A percentile compares a stretch with the other conserved stretches of the same genome.
These are phyloP conservation scores for Brachionus asplanchnoidis DNA, from an alignment of 1,140 invertebrate genomes.

Conservation along the genomic window DNA sequence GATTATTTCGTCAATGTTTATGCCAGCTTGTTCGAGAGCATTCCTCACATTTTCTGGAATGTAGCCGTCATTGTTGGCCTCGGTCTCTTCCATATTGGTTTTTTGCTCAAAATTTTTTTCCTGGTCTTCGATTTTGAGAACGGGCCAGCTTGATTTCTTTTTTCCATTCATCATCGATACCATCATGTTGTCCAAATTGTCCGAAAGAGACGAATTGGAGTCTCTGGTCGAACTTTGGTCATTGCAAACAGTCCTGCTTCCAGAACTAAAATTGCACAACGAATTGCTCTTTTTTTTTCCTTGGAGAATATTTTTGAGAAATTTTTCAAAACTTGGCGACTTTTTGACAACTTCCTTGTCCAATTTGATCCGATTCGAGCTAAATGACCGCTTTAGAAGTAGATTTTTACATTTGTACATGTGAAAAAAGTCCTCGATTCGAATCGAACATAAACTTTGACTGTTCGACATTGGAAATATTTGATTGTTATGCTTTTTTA, in stretches of 20 bases:
- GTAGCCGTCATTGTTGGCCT: neutral
- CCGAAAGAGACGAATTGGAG: neutral
- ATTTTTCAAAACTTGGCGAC: constrained; percentile 28
- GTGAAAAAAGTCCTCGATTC: neutral
- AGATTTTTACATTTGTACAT: constrained; percentile 19
- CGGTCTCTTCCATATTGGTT: neutral
- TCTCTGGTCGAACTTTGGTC: neutral
- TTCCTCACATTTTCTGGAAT: constrained; percentile 34
- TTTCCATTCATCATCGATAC: neutral
- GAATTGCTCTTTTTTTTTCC: constrained; percentile 22
- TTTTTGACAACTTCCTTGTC: constrained; percentile 14
- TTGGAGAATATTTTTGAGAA: constrained; percentile 29
- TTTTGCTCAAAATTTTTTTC: neutral
- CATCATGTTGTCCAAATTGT: constrained; percentile 27
- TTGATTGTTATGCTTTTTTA: neutral
- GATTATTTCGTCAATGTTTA: constrained; percentile 28
- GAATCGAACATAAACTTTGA: neutral
- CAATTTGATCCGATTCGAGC: neutral
- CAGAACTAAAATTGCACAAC: constrained; percentile 8
- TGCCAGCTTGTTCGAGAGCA: constrained; percentile 31
- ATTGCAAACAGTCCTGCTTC: neutral
- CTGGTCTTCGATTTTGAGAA: constrained; percentile 21
- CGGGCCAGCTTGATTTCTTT: neutral
- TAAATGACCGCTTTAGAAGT: constrained; percentile 7
- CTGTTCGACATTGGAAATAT: neutral